Evolutionary conservation across 2,888 invertebrate genomes (phyloP), one percentile per base, ranked within the genome.

Genomic region (Diplazon laetatorius): DNA sequence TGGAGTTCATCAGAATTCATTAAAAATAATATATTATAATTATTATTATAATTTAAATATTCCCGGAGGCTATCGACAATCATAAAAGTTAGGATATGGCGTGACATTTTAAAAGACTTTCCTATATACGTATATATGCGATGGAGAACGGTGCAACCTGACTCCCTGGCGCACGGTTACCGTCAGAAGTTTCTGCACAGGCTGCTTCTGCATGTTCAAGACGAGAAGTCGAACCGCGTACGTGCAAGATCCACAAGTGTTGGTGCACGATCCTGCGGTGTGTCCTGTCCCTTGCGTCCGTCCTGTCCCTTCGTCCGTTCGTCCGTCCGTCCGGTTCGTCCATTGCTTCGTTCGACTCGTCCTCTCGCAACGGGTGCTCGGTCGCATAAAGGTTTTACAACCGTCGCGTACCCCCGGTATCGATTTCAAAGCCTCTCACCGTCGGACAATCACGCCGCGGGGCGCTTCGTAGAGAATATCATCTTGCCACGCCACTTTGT

Each of bases 371-470:
- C 79, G 72, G 79, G 79, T 76, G 76, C 71, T 68, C 68, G 68
- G 68, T 52, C 55, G 68, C 68, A 68, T 55, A 55, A 68, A 68
- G 68, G 42, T 68, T 78, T 76, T 57, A 82, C 74, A 66, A 60
- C 59, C 50, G 65, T 65, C 46, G n/a, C n/a, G 63, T 62, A 50
- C 65, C 70, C 30, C 63, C 37, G 76, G 74, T 82, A 75, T 81
- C 74, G 74, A 79, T 82, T 80, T 79, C 83, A 84, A 80, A 78
- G 78, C 70, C 66, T 73, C 71, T 55, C 66, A 80, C 79, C 83
- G 76, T 73, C 78, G 63, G 69, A 60, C 80, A 80, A 82, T 78
- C 76, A 68, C 82, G 55, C 70, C 68, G 69, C 57, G 63, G 78
- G 81, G 78, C 62, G 68, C 73, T 52, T 30, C n/a, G n/a, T n/a